Conservation (phyloP, 2,113 vertebrate genomes). For the Carassius auratus region DNA sequence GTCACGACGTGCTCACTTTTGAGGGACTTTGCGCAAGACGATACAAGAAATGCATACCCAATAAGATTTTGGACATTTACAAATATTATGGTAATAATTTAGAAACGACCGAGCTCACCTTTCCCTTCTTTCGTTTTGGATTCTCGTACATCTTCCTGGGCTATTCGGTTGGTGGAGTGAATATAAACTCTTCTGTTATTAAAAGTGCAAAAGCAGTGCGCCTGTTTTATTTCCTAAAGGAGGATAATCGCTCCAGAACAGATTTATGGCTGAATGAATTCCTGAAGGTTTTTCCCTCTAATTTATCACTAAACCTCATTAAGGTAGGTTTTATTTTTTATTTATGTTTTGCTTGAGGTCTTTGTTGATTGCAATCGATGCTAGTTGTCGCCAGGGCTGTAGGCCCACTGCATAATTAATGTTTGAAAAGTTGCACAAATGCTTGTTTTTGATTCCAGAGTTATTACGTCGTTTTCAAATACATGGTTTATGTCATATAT, state of each 20-base stretch:
- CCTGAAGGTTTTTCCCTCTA: constrained; percentile 31
- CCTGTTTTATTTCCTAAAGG: constrained; percentile 70
- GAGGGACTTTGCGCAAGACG: constrained; percentile 54
- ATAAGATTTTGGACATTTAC: constrained; percentile 57
- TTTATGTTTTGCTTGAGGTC: not conserved
- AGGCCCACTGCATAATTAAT: not conserved
- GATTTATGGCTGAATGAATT: constrained; percentile 66
- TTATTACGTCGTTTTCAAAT: no score
- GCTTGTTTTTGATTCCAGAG: no score
- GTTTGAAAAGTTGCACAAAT: no score
- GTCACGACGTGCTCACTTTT: constrained; percentile 51
- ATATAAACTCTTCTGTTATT: constrained; percentile 24
- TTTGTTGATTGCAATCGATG: not conserved
- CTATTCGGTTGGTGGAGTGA: constrained; percentile 67
- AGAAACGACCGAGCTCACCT: constrained; percentile 58
- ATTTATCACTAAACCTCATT: constrained; percentile 32
- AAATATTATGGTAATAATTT: constrained; percentile 47
- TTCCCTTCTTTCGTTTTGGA: not conserved
- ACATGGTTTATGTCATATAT: not conserved
- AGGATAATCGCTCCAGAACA: constrained; percentile 50
- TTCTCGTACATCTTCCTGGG: constrained; percentile 60
- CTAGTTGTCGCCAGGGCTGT: not conserved
- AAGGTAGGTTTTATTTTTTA: constrained; percentile 59
- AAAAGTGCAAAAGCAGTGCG: constrained; percentile 62
- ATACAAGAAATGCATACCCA: constrained; percentile 53